Conservation (phyloP, 2,888 invertebrate species). For the Aleiodes alternator region DNA sequence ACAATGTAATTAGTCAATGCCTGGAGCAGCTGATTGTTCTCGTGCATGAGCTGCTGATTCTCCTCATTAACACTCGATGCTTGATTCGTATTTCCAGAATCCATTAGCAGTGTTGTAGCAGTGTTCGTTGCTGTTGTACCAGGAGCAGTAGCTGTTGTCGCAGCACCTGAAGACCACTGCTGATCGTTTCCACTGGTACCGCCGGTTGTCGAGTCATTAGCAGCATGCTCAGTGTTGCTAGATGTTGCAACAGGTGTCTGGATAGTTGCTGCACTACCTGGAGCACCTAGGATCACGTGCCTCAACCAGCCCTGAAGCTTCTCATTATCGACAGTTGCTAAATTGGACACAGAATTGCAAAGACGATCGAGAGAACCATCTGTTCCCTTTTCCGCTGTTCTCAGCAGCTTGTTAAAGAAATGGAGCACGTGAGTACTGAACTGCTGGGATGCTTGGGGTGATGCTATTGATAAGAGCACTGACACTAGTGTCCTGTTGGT, state of each 20-base stretch:
- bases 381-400: slow-evolving; percentile 75
- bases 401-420: slow-evolving; percentile 86
- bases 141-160: slow-evolving; percentile 52
- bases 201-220: slow-evolving; percentile 74
- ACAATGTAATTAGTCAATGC: slow-evolving; percentile 85
- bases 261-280: slow-evolving; percentile 74
- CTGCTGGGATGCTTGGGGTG: slow-evolving; percentile 82
- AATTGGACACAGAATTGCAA: slow-evolving; percentile 81
- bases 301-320: slow-evolving; percentile 82
- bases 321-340: slow-evolving; percentile 81
- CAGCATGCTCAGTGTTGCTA: background rate
- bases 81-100: slow-evolving; percentile 62
- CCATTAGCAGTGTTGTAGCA: slow-evolving; percentile 62
- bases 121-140: slow-evolving; percentile 49
- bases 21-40: slow-evolving; percentile 84
- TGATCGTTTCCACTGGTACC: slow-evolving; percentile 43
- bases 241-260: slow-evolving; percentile 76
- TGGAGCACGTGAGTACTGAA: slow-evolving; percentile 88
- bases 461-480: slow-evolving; percentile 88
- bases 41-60: slow-evolving; percentile 78
- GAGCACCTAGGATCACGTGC: slow-evolving; percentile 81
- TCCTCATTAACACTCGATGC: slow-evolving; percentile 65
- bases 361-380: slow-evolving; percentile 81
- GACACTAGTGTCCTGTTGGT: slow-evolving; percentile 84
- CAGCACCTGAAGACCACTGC: slow-evolving; percentile 50